phyloP scores from a whole-genome alignment of 2,113 vertebrate genomes.

The Bucco capensis region DNA sequence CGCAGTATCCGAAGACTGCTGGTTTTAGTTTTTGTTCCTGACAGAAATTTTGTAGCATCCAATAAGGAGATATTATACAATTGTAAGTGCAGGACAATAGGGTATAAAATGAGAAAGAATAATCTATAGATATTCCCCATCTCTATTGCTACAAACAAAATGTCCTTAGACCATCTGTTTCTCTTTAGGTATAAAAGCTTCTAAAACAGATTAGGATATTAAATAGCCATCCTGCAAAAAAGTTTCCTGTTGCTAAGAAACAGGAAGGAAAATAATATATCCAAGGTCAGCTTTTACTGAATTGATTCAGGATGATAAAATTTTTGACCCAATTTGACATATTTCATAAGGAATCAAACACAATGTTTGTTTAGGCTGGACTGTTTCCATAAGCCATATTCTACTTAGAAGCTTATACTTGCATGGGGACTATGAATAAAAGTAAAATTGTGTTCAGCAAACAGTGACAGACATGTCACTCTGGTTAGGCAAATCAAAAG shows the following conservation, averaged over 20 bases:
- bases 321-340: not conserved
- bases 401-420: not conserved
- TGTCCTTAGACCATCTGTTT: conserved; percentile 54
- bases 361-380: not conserved
- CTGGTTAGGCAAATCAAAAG: not conserved
- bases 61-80: not conserved
- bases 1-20: not conserved
- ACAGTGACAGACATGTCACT: not conserved
- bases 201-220: conserved; percentile 24
- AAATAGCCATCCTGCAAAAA: conserved; percentile 38
- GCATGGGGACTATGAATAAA: not conserved
- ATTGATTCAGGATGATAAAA: not conserved
- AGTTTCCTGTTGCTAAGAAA: conserved; percentile 60
- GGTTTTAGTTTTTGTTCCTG: not conserved
- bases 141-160: not conserved
- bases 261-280: conserved; percentile 9
- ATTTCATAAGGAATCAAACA: not conserved
- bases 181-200: conserved; percentile 26
- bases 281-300: conserved; percentile 24
- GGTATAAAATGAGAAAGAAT: not conserved
- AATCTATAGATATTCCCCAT: not conserved
- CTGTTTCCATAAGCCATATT: not conserved
- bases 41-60: not conserved
- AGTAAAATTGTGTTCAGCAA: not conserved
- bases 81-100: not conserved